Conservation (phyloP, 2,113 vertebrate species). For the Eulemur macaco region DNA sequence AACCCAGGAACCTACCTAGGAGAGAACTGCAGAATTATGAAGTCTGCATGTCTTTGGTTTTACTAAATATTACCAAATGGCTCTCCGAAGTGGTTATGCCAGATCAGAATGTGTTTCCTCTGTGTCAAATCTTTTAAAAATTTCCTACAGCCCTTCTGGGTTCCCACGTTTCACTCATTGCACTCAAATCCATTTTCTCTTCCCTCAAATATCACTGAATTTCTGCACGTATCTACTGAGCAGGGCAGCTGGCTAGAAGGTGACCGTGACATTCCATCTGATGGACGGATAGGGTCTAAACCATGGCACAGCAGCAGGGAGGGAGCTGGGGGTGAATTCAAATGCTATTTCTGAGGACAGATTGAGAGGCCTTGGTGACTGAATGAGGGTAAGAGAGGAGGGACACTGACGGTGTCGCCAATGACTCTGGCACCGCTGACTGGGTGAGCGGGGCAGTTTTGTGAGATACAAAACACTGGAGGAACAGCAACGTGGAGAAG, state of each 20-base stretch:
- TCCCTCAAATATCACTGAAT: background rate
- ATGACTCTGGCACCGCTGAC: background rate
- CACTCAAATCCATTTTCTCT: background rate
- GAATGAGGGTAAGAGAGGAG: background rate
- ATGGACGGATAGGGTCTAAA: background rate
- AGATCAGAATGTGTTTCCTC: background rate
- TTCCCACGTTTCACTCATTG: background rate
- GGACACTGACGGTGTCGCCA: background rate
- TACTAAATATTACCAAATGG: background rate
- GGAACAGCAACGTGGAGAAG: background rate
- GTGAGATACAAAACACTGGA: background rate
- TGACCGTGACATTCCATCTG: fast-evolving
- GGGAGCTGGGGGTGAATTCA: background rate
- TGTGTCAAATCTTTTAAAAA: background rate
- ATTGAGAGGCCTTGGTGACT: background rate
- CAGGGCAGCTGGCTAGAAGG: background rate
- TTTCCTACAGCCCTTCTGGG: background rate
- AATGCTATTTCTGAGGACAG: background rate
- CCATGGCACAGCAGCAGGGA: fast-evolving
- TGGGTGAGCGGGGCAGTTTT: background rate
- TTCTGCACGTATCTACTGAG: background rate
- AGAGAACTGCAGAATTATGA: background rate
- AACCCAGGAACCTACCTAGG: background rate
- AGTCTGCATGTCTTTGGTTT: background rate
- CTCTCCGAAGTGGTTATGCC: background rate